phyloP scores from a whole-genome alignment of 2,888 invertebrate genomes.

The Neoaliturus tenellus region DNA sequence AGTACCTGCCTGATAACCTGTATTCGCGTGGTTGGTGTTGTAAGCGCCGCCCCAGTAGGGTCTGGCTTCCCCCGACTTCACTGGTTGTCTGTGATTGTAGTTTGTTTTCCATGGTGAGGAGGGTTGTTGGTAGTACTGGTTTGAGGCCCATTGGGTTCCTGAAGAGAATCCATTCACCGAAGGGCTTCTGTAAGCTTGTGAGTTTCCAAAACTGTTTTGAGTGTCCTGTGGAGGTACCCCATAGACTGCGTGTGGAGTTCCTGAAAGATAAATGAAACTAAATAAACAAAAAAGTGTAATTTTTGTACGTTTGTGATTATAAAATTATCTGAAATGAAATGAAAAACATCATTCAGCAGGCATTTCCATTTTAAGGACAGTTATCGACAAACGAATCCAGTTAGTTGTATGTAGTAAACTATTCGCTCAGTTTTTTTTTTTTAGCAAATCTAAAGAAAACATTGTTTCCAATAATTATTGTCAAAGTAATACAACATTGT shows the following conservation, averaged over 20 bases:
- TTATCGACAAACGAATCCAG: too few relatives aligned
- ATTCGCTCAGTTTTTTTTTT: too few relatives aligned
- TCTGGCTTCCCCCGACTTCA: neutral
- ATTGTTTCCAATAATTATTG: too few relatives aligned
- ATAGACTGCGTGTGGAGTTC: constrained; percentile 14
- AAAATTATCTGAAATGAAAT: too few relatives aligned
- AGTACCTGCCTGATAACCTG: neutral
- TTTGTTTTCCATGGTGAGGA: neutral
- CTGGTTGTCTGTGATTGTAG: neutral
- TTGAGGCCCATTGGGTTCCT: neutral
- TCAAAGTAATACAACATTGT: too few relatives aligned
- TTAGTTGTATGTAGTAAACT: too few relatives aligned
- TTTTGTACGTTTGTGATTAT: too few relatives aligned
- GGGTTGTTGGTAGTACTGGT: neutral
- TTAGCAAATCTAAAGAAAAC: too few relatives aligned
- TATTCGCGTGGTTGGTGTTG: neutral
- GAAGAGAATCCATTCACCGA: neutral
- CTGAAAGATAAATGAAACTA: neutral
- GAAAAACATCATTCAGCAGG: too few relatives aligned
- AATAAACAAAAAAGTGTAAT: too few relatives aligned
- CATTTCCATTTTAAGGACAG: too few relatives aligned
- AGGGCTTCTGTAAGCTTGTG: neutral
- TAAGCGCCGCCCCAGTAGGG: neutral
- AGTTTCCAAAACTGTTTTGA: neutral
- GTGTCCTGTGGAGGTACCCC: neutral